Percentiles rank a stretch among this genome's conserved stretches.
Evolutionary conservation across 2,113 vertebrate genomes (phyloP).

Genomic region (Prionailurus viverrinus): DNA sequence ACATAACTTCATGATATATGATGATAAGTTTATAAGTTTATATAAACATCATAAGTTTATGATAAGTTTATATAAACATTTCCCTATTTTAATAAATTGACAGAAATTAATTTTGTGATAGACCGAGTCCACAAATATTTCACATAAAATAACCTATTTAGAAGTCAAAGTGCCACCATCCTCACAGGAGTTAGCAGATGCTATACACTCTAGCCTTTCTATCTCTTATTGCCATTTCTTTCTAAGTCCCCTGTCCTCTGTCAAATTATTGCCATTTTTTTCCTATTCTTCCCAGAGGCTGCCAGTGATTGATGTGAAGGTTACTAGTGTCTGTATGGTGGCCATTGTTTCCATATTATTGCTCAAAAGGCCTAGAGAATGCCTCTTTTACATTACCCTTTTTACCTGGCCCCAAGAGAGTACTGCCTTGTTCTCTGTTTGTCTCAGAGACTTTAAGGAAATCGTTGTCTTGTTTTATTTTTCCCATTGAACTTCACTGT

Average conservation of each 20-base stretch:
- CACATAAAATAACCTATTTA: neutral
- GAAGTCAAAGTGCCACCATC: neutral
- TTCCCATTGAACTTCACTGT: neutral
- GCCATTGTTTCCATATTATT: neutral
- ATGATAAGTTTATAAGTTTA: neutral
- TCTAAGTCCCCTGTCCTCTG: neutral
- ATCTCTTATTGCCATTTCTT: neutral
- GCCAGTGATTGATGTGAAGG: neutral
- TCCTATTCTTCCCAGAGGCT: neutral
- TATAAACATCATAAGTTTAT: neutral
- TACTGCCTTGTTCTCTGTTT: neutral
- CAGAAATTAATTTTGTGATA: neutral
- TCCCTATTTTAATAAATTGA: neutral
- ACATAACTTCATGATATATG: neutral
- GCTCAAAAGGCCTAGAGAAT: neutral
- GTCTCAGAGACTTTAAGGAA: constrained; percentile 4
- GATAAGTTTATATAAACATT: neutral
- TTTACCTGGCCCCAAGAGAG: neutral
- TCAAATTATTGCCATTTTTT: neutral
- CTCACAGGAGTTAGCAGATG: neutral
- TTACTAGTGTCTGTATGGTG: neutral
- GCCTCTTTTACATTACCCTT: neutral
- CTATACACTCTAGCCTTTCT: neutral
- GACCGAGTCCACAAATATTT: neutral
- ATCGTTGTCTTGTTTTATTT: neutral